phyloP scores from a whole-genome alignment of 2,888 invertebrate genomes.

The Podabrus alpinus region DNA sequence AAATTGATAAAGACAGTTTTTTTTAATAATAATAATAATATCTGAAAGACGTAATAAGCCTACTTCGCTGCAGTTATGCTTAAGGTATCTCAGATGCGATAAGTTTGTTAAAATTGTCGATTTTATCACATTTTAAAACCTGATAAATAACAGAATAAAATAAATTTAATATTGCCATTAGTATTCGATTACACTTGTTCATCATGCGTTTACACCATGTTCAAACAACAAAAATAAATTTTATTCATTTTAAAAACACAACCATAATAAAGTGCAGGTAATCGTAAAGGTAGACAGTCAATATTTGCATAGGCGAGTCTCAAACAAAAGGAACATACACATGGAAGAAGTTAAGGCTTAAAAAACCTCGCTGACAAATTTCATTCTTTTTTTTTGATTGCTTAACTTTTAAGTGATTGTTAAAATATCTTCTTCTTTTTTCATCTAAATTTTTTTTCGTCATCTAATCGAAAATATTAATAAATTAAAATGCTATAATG shows the following conservation, averaged over 20 bases:
- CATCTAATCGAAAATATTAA: conserved; percentile 28
- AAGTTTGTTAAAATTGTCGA: conserved; percentile 50
- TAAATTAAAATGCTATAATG: conserved; percentile 40
- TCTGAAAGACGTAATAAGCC: conserved; percentile 40
- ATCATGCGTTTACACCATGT: conserved; percentile 25
- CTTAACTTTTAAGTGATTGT: conserved; percentile 33
- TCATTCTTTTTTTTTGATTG: conserved; percentile 22
- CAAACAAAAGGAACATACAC: conserved; percentile 42
- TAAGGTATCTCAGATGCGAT: conserved; percentile 46
- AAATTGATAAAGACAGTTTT: conserved; percentile 38
- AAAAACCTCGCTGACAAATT: conserved; percentile 26
- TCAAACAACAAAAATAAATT: conserved; percentile 38
- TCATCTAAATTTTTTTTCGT: conserved; percentile 15
- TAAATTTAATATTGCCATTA: conserved; percentile 47
- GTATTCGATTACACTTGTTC: conserved; percentile 33
- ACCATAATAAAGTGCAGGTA: conserved; percentile 46
- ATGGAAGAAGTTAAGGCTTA: conserved; percentile 41
- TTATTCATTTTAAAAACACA: conserved; percentile 43
- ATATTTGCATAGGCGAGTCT: conserved; percentile 33
- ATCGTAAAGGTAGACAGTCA: conserved; percentile 38
- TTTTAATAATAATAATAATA: conserved; percentile 31
- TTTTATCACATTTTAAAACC: conserved; percentile 48
- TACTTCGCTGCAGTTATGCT: conserved; percentile 31
- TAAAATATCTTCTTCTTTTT: conserved; percentile 31
- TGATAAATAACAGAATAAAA: conserved; percentile 36